phyloP scores from a whole-genome alignment of 2,888 invertebrate species.

The Drosophila stalkeri region DNA sequence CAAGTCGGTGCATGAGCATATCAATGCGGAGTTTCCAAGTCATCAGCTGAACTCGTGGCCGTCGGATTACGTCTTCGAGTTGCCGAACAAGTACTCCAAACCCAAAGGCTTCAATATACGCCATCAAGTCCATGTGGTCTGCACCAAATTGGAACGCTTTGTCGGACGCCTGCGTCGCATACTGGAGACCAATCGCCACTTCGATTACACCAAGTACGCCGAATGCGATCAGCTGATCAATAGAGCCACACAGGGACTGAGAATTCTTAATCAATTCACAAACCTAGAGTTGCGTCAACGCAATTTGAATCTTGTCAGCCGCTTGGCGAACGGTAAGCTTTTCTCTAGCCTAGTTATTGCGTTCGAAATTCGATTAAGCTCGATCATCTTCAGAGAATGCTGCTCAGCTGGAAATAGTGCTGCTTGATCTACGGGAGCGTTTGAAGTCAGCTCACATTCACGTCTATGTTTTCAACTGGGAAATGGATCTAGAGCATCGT shows the following conservation, averaged over 20 bases:
- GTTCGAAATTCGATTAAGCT: not conserved
- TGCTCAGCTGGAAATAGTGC: constrained; percentile 47
- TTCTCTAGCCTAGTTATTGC: not conserved
- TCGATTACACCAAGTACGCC: constrained; percentile 61
- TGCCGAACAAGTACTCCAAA: constrained; percentile 26
- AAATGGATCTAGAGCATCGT: constrained; percentile 71
- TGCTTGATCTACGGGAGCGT: constrained; percentile 59
- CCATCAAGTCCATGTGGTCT: constrained; percentile 75
- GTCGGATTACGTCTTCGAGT: constrained; percentile 57
- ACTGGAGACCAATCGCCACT: constrained; percentile 63
- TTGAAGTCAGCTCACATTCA: constrained; percentile 71
- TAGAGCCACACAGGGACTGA: constrained; percentile 10
- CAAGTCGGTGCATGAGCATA: constrained; percentile 65
- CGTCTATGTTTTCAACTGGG: constrained; percentile 76
- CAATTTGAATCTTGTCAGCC: constrained; percentile 51
- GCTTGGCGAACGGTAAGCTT: constrained; percentile 50
- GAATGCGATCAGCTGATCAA: constrained; percentile 68
- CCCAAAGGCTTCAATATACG: constrained; percentile 74
- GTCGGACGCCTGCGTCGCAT: constrained; percentile 54
- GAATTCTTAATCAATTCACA: constrained; percentile 44
- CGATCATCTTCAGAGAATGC: constrained; percentile 56
- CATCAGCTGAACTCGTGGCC: constrained; percentile 52
- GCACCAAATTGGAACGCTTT: constrained; percentile 65
- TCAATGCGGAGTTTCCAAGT: constrained; percentile 60
- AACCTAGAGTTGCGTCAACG: constrained; percentile 70